Conservation (phyloP, 2,888 invertebrate species). For the Drosophila meridionalis region DNA sequence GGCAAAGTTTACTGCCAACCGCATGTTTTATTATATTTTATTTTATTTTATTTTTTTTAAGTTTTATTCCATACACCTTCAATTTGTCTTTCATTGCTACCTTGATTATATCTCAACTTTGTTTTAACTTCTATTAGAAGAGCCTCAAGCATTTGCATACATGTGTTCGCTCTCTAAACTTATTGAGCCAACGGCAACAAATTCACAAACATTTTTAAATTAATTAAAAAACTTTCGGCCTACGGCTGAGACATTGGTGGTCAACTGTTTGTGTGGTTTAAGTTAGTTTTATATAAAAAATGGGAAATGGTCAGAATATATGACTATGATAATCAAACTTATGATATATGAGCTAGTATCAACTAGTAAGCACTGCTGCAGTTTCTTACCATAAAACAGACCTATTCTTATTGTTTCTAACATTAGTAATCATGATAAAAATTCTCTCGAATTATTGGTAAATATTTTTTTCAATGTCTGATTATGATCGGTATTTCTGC, state of each 20-base stretch:
- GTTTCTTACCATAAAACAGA: no score
- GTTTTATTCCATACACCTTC: background rate
- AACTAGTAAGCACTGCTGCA: no score
- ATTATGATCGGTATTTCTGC: no score
- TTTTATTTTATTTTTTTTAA: background rate
- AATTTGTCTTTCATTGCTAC: background rate
- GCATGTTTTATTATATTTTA: background rate
- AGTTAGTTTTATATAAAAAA: no score
- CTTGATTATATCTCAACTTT: conserved; percentile 3
- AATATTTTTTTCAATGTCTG: no score
- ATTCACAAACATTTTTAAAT: background rate
- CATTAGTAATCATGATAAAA: no score
- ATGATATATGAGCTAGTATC: no score
- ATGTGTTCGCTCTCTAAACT: background rate
- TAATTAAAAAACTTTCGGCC: conserved; percentile 4
- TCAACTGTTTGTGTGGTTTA: background rate
- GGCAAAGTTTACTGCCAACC: background rate
- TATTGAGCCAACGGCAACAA: background rate
- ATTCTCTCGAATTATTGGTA: no score
- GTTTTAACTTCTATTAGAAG: conserved; percentile 2
- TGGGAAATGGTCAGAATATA: no score
- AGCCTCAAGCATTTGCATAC: conserved; percentile 4
- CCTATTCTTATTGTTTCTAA: no score
- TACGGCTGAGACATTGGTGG: background rate
- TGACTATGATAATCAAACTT: no score